A percentile compares a stretch with the other conserved stretches of the same genome.
These are phyloP conservation scores for Heterodera schachtii DNA, from an alignment of 1,140 invertebrate genomes.

Conservation along the genomic window DNA sequence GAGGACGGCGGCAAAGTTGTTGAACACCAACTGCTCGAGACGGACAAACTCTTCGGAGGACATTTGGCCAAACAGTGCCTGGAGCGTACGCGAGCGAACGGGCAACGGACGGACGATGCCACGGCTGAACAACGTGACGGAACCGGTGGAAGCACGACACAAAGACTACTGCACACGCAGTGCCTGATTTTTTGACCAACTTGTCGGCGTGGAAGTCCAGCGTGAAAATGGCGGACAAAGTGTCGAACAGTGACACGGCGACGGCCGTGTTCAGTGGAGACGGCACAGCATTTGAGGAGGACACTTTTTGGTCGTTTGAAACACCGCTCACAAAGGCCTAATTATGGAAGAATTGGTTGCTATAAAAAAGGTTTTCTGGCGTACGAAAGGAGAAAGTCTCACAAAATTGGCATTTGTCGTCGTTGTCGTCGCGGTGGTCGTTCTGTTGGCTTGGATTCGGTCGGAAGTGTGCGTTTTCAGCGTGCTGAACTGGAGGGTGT, in stretches of 20 bases:
- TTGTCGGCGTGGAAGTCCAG: slow-evolving; percentile 28
- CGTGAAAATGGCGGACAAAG: slow-evolving; percentile 16
- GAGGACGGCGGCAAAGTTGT: slow-evolving; percentile 12
- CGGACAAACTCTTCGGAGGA: slow-evolving; percentile 15
- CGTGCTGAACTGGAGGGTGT: slow-evolving; percentile 15
- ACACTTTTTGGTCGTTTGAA: background rate
- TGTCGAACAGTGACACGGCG: slow-evolving; percentile 18
- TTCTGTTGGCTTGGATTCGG: too few species aligned
- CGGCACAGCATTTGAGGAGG: background rate
- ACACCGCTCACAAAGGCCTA: background rate
- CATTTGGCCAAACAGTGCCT: slow-evolving; percentile 5
- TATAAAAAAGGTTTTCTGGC: background rate
- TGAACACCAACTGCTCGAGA: slow-evolving; percentile 20
- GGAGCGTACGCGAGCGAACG: background rate
- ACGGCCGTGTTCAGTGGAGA: slow-evolving; percentile 11
- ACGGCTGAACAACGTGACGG: background rate
- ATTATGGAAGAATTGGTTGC: background rate
- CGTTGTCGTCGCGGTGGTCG: background rate
- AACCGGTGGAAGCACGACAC: too few species aligned
- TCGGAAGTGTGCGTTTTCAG: background rate
- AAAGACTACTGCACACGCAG: too few species aligned
- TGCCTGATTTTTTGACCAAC: slow-evolving; percentile 4
- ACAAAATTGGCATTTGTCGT: background rate
- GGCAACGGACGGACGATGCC: slow-evolving; percentile 16
- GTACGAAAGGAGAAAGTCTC: background rate